A percentile compares a stretch with the other conserved stretches of the same genome.
These are phyloP conservation scores for Diabrotica undecimpunctata DNA, from an alignment of 1,140 invertebrate genomes.

Conservation along the genomic window DNA sequence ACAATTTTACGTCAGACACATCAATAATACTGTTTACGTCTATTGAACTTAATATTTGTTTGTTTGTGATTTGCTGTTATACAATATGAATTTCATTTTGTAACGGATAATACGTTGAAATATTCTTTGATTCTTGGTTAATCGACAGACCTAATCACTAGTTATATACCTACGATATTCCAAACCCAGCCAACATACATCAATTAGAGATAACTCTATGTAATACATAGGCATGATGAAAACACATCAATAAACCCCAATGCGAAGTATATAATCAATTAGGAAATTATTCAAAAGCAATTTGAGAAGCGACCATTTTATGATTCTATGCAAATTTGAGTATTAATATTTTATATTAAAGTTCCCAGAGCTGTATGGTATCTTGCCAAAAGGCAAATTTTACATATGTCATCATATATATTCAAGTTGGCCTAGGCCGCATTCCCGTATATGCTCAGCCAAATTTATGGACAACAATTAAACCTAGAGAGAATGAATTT, in stretches of 20 bases:
- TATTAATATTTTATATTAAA: slow-evolving; percentile 1
- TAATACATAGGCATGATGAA: too few species aligned
- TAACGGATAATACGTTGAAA: too few species aligned
- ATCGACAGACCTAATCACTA: too few species aligned
- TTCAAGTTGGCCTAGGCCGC: slow-evolving; percentile 23
- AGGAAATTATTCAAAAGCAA: background rate
- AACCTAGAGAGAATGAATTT: slow-evolving; percentile 23
- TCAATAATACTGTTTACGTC: too few species aligned
- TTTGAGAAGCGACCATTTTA: background rate
- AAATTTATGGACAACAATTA: slow-evolving; percentile 34
- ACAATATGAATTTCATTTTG: too few species aligned
- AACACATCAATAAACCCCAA: background rate
- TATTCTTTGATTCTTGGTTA: too few species aligned
- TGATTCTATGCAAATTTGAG: background rate
- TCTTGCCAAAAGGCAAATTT: slow-evolving; percentile 11
- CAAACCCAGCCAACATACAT: too few species aligned
- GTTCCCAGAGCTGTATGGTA: background rate
- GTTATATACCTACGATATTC: too few species aligned
- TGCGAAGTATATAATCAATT: background rate
- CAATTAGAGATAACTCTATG: too few species aligned
- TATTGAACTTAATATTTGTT: too few species aligned
- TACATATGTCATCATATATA: slow-evolving; percentile 26
- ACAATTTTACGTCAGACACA: too few species aligned
- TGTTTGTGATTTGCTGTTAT: too few species aligned
- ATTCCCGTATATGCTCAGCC: slow-evolving; percentile 21